Conservation (phyloP, 2,113 vertebrate genomes). For the Phrynocephalus versicolor region DNA sequence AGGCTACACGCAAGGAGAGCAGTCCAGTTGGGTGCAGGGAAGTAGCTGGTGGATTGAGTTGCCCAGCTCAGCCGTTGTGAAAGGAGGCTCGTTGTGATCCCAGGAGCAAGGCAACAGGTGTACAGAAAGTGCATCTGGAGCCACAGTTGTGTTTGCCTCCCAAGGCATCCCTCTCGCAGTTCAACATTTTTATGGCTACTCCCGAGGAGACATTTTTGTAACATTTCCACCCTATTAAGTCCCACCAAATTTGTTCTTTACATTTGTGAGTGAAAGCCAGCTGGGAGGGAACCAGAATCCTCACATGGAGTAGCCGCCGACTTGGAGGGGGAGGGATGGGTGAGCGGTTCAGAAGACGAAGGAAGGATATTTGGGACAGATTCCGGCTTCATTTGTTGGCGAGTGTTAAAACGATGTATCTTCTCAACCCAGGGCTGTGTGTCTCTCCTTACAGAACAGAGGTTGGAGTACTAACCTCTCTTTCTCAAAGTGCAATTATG, state of each 20-base stretch:
- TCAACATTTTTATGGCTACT: slow-evolving; percentile 56
- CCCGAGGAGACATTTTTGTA: slow-evolving; percentile 61
- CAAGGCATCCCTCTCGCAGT: not conserved
- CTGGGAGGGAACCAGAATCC: not conserved
- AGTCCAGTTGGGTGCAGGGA: not conserved
- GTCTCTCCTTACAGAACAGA: not conserved
- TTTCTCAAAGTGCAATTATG: no score
- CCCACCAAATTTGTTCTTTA: slow-evolving; percentile 67
- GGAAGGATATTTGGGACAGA: not conserved
- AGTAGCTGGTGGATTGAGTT: fast-evolving
- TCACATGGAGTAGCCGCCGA: not conserved
- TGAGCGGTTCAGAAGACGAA: no score
- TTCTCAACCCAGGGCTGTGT: not conserved
- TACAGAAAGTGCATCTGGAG: slow-evolving; percentile 40
- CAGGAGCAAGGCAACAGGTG: slow-evolving; percentile 26
- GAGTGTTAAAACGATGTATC: no score
- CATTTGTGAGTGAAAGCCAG: not conserved
- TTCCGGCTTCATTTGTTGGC: not conserved
- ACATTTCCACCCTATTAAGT: slow-evolving; percentile 58
- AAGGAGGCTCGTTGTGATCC: not conserved
- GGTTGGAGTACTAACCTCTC: no score
- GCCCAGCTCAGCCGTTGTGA: not conserved
- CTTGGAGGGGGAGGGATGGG: not conserved
- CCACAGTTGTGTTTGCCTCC: slow-evolving; percentile 31
- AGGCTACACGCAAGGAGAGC: not conserved